phyloP scores from a whole-genome alignment of 2,888 invertebrate genomes.

The Euclidia mi region DNA sequence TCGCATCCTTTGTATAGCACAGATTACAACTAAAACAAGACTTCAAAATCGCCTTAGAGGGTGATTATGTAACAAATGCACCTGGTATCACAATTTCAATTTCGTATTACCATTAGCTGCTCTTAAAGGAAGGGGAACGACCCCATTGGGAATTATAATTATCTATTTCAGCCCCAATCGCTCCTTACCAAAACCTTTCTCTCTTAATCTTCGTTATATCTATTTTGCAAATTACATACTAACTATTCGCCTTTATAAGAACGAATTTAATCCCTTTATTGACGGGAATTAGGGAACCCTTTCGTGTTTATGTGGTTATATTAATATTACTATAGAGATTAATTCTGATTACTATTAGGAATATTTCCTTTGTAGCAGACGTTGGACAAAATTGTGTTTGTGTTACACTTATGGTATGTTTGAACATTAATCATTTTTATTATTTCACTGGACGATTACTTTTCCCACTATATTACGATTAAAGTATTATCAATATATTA shows the following conservation, averaged over 20 bases:
- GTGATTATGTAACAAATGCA: conserved; percentile 69
- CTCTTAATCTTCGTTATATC: conserved; percentile 52
- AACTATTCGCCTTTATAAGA: conserved; percentile 29
- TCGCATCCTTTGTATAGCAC: not conserved
- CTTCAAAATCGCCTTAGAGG: conserved; percentile 55
- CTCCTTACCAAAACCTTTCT: conserved; percentile 57
- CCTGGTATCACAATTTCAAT: conserved; percentile 67
- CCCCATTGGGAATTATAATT: conserved; percentile 70
- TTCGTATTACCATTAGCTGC: conserved; percentile 68
- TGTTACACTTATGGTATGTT: not conserved
- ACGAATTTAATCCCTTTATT: conserved; percentile 35
- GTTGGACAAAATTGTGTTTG: not conserved
- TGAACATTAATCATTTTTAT: no score
- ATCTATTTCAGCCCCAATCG: conserved; percentile 68
- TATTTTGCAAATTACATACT: conserved; percentile 42
- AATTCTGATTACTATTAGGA: not conserved
- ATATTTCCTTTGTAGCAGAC: not conserved
- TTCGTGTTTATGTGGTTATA: conserved; percentile 22
- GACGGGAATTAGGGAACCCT: conserved; percentile 24
- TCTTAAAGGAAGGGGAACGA: conserved; percentile 57
- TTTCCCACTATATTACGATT: no score
- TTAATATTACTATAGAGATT: conserved; percentile 9
- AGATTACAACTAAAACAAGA: conserved; percentile 10
- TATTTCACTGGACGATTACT: no score
- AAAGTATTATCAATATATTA: no score